Base-by-base conservation (phyloP, 2,797 vertebrate species). In the Euthynnus affinis region DNA sequence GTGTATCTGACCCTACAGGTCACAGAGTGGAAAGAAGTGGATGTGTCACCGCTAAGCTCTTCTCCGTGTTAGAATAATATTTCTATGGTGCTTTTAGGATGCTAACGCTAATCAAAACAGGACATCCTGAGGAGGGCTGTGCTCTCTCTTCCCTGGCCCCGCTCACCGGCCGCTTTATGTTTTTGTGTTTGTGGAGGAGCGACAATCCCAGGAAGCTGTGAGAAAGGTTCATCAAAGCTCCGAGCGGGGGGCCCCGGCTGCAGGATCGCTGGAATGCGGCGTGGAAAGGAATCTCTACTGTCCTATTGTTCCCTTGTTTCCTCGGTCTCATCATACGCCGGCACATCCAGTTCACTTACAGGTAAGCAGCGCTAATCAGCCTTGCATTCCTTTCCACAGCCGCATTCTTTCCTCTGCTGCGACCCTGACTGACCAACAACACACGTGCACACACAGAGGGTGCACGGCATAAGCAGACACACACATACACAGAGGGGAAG, bases 41-140 rank as follows among this genome's bases (percentile, higher is more conserved):
- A 88, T 92, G 86, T 90, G 95, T 91, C 96, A 90, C 87, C 71
- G 48, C 87, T 73, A 66, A 89, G 93, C 91, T 91, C 83, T 91
- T 90, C 96, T 96, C 94, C 87, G 93, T 93, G 94, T 96, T 97
- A 97, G 91, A 97, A 99, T 97, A 99, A 98, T 98, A 98, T 98
- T 98, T 97, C 98, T 96, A 94, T 93, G 96, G 95, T 93, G 94
- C 95, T 95, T 92, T 96, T 96, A 97, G 96, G 97, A 98, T 97
- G 96, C 97, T 96, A 98, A 96, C 96, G 91, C 96, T 97, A 97
- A 97, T 99, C 97, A 99, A 98, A 99, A 99, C 98, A 99, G 98
- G 98, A 99, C 96, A 98, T 99, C 98, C 98, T 99, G 97, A 95
- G 63, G 95, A 95, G 81, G 96, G 96, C 91, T 72, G 74, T 56